Conservation (phyloP, 2,888 invertebrate genomes). For the Salpingus planirostris region DNA sequence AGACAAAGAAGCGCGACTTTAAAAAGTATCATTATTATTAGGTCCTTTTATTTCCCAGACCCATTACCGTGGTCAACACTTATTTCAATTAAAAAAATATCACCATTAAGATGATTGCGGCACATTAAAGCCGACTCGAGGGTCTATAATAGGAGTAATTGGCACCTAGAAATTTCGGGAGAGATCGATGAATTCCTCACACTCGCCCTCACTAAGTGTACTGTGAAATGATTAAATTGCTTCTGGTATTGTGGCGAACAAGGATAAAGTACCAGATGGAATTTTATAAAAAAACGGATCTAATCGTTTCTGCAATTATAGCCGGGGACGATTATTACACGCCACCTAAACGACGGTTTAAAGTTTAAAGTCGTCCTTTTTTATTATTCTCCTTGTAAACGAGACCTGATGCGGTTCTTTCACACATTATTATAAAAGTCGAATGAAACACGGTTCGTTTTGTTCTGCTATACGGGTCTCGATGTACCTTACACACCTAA, state of each 20-base stretch:
- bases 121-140: conserved; percentile 12
- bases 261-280: too few species aligned
- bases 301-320: conserved; percentile 1
- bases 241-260: too few species aligned
- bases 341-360: conserved; percentile 4
- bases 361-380: too few species aligned
- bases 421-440: conserved; percentile 19
- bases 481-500: conserved; percentile 22
- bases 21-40: not conserved
- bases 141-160: too few species aligned
- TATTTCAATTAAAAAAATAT: conserved; percentile 22
- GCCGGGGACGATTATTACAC: conserved; percentile 3
- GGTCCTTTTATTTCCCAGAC: conserved; percentile 11
- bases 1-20: too few species aligned
- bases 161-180: too few species aligned
- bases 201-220: too few species aligned
- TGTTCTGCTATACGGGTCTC: conserved; percentile 16
- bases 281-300: too few species aligned
- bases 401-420: conserved; percentile 13
- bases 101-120: conserved; percentile 21
- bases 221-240: too few species aligned
- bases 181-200: too few species aligned
- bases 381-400: too few species aligned
- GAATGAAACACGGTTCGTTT: conserved; percentile 13
- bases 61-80: conserved; percentile 13